These are phyloP conservation scores for Heteromurus nitidus DNA, from an alignment of 2,888 invertebrate genomes.

Conservation along the genomic window DNA sequence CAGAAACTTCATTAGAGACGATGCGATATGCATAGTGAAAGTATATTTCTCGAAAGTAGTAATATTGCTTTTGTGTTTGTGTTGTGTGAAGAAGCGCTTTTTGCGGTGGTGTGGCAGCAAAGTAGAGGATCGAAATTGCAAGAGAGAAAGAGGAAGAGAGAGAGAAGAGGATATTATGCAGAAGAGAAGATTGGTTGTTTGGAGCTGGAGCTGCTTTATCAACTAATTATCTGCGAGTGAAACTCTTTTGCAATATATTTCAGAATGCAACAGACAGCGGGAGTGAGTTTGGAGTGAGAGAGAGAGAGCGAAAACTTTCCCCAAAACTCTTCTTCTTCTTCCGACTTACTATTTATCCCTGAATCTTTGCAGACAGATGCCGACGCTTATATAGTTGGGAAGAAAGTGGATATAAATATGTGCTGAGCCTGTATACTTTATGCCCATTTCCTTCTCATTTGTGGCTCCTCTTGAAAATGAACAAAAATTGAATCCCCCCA, in stretches of 20 bases:
- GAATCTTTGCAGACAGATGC: not conserved
- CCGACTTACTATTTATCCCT: too few species aligned
- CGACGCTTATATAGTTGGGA: not conserved
- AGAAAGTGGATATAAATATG: too few species aligned
- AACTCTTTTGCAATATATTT: conserved; percentile 19
- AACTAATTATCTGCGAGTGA: conserved; percentile 37
- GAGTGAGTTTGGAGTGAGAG: not conserved
- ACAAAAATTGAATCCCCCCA: too few species aligned
- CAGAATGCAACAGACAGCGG: conserved; percentile 3
- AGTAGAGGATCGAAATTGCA: too few species aligned
- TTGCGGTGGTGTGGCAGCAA: too few species aligned
- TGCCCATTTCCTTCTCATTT: too few species aligned
- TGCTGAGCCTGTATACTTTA: too few species aligned
- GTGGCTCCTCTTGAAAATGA: too few species aligned
- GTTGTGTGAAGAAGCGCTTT: too few species aligned
- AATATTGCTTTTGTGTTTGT: too few species aligned
- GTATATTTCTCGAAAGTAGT: too few species aligned
- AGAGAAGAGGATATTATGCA: not conserved
- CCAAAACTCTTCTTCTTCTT: not conserved
- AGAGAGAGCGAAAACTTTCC: not conserved
- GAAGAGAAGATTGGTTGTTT: not conserved
- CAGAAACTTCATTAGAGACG: conserved; percentile 9
- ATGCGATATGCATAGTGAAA: too few species aligned
- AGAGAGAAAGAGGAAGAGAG: not conserved
- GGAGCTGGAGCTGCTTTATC: conserved; percentile 13